Percentiles rank a stretch among this genome's conserved stretches.
Evolutionary conservation across 1,140 invertebrate species (phyloP).

Genomic region (Maniola jurtina): DNA sequence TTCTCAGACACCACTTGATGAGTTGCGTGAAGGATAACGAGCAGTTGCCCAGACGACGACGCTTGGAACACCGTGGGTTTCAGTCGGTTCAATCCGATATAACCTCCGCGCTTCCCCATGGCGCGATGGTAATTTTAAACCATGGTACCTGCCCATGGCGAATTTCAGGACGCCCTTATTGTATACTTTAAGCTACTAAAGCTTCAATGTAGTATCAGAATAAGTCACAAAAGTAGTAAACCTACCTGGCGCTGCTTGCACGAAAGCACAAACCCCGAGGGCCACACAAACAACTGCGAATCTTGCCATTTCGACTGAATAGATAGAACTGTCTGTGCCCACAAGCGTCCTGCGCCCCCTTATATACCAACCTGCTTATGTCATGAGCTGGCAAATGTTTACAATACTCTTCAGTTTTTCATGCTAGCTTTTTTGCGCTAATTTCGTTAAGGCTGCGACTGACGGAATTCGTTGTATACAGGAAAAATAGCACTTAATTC

Average conservation of each 20-base stretch:
- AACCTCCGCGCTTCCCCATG: too few species aligned
- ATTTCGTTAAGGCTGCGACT: slow-evolving; percentile 16
- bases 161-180: too few species aligned
- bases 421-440: slow-evolving; percentile 15
- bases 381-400: slow-evolving; percentile 22
- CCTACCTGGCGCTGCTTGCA: slow-evolving; percentile 25
- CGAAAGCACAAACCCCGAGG: slow-evolving; percentile 23
- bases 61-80: too few species aligned
- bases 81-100: too few species aligned
- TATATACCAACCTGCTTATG: slow-evolving; percentile 28
- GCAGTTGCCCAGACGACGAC: too few species aligned
- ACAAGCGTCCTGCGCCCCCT: slow-evolving; percentile 9
- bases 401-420: slow-evolving; percentile 28
- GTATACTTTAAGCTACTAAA: too few species aligned
- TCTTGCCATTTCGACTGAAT: slow-evolving; percentile 21
- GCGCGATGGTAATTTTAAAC: too few species aligned
- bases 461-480: slow-evolving; percentile 1
- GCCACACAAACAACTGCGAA: slow-evolving; percentile 29
- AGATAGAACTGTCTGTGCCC: slow-evolving; percentile 24
- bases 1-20: too few species aligned
- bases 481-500: slow-evolving; percentile 12
- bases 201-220: too few species aligned
- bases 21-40: too few species aligned
- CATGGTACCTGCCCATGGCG: too few species aligned
- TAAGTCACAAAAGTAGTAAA: neutral